Conservation (phyloP, 2,113 vertebrate genomes). For the Herpetotheres cachinnans region DNA sequence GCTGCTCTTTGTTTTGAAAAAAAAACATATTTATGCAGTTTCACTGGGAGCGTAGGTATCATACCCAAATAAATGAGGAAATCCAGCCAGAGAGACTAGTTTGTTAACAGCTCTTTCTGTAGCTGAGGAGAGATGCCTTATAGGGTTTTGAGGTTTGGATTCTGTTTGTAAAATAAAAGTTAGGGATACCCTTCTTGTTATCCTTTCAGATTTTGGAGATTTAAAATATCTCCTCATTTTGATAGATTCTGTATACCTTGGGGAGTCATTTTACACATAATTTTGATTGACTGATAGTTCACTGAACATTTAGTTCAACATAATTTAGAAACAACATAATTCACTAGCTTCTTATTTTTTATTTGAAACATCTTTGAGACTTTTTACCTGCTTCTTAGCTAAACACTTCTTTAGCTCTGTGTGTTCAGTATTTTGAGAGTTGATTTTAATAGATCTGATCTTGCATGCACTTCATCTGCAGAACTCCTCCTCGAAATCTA, state of each 20-base stretch:
- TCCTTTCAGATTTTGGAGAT: not conserved
- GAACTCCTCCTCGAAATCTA: not conserved
- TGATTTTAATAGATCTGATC: constrained; percentile 18
- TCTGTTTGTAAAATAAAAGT: not conserved
- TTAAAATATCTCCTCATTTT: not conserved
- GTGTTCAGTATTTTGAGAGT: not conserved
- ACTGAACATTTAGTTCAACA: not conserved
- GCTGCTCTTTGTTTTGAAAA: not conserved
- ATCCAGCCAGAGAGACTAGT: not conserved
- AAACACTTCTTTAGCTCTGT: not conserved
- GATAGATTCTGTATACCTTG: not conserved
- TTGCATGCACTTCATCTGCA: not conserved
- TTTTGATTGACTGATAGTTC: not conserved
- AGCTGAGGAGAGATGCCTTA: not conserved
- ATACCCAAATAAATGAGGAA: not conserved
- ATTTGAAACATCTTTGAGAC: not conserved
- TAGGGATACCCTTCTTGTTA: not conserved
- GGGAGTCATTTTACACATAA: not conserved
- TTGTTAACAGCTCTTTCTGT: not conserved
- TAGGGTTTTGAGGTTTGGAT: not conserved
- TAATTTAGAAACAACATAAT: not conserved
- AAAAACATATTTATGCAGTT: not conserved
- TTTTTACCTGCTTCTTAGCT: not conserved
- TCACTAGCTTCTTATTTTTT: not conserved
- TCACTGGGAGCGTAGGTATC: not conserved